Evolutionary conservation across 2,888 invertebrate species (phyloP), one percentile per base, ranked within the genome.

Genomic region (Brachylomia viminalis): DNA sequence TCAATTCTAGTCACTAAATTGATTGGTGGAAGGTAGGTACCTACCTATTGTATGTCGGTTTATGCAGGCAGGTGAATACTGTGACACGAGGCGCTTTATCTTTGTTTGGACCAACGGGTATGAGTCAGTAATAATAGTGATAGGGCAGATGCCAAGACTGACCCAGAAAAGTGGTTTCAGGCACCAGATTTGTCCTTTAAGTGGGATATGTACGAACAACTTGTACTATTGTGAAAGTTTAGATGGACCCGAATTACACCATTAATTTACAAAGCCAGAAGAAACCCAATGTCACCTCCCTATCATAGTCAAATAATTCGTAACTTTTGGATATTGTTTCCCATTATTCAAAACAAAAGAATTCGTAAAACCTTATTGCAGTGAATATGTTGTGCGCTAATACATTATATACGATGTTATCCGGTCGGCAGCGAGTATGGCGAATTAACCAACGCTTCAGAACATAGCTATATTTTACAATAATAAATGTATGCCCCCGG

Each of bases 381-480:
- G 82, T 85, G 74, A 83, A 83, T 82, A 83, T 85, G 62, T 82
- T 78, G 45, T 66, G 49, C 38, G 65, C 78, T 83, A 82, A 83
- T 83, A 83, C 86, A 85, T 83, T 72, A 83, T 78, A 78, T 85
- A 82, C 65, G 85, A 73, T 71, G 79, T 78, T 78, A 83, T 78
- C 86, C 71, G 73, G 67, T 42, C 83, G 72, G 76, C 80, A 58
- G 58, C 76, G 75, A 79, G 73, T 88, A 81, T 70, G 74, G 77
- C 56, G 82, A 87, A 86, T 83, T 80, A 85, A 80, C 85, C 77
- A 79, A 85, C 77, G 85, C 84, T 77, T 87, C 82, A 73, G 83
- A 85, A 79, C 82, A 81, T 70, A 80, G 83, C 88, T 84, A 90
- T 90, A 90, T 87, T 90, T 89, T 90, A 90, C 77, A 86, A 88